Base-by-base conservation (phyloP, 2,888 invertebrate genomes). In the Dastarcus helophoroides region DNA sequence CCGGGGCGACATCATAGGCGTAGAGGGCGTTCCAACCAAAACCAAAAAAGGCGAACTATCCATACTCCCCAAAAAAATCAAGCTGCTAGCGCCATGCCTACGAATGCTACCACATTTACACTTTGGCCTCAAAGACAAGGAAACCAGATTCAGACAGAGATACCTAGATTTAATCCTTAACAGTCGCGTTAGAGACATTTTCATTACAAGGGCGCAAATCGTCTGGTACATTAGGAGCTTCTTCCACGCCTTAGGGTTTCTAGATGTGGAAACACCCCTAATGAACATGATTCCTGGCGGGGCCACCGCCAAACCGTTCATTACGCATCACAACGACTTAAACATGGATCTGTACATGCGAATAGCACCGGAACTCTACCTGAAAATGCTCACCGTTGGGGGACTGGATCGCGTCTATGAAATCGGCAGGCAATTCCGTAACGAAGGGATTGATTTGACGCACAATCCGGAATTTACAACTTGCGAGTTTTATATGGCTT, bases 401-500 rank as follows among this genome's bases (percentile, higher is more conserved):
- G 98, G 98, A 2, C 70, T 98, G 22, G 97, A 99, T 62, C 72
- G 94, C 39, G 83, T 85, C 2, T 82, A 79, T 50, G 55, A 55
- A 68, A 86, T 90, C 40, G 88, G 89, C 2, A 72, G 95, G 41
- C 62, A 93, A 56, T 99, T 99, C 61, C 72, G 98, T 36, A 99
- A 99, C 64, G 98, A 99, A 67, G 94, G 98, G 32, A 98, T 99
- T 52, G 98, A 98, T 67, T 60, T 97, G 53, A 97, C 97, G 0
- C 98, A 99, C 56, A 99, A 99, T 63, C 98, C 98, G 1, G 98
- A 99, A 64, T 98, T 99, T 54, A 98, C 98, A 1, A 94, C 95
- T 4, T 94, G 95, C 56, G 98, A 98, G 67, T 99, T 99, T 64
- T 99, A 99, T 63, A 98, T 98, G 95, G 98, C 98, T 0, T 99